phyloP scores from a whole-genome alignment of 1,140 invertebrate genomes.

The Brachionus asplanchnoidis region DNA sequence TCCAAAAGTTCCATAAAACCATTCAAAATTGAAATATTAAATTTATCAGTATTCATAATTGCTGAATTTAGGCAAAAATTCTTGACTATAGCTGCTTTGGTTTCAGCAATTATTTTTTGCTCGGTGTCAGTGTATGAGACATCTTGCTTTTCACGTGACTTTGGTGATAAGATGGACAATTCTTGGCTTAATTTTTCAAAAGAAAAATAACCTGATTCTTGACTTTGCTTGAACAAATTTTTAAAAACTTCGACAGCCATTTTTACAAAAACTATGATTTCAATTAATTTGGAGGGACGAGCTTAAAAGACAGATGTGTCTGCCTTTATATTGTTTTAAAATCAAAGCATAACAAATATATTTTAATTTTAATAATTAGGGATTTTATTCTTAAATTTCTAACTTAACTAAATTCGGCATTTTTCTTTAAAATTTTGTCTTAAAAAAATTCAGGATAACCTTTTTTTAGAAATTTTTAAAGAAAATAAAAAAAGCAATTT shows the following conservation, averaged over 20 bases:
- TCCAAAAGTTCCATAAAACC: background rate
- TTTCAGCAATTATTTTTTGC: background rate
- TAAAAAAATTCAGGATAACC: background rate
- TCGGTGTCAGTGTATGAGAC: background rate
- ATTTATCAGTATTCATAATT: background rate
- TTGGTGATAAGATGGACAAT: background rate
- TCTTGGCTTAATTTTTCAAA: background rate
- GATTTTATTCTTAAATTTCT: background rate
- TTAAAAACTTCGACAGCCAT: background rate
- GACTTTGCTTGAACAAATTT: background rate
- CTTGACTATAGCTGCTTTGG: background rate
- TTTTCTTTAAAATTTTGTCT: background rate
- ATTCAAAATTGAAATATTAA: conserved; percentile 3
- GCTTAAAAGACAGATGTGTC: background rate
- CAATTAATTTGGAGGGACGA: background rate
- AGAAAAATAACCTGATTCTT: background rate
- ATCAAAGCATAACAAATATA: background rate
- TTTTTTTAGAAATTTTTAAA: background rate
- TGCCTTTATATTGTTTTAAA: background rate
- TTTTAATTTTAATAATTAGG: background rate
- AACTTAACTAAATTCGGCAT: background rate
- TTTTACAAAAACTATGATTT: background rate
- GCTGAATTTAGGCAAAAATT: background rate
- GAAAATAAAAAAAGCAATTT: background rate
- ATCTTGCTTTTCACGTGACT: background rate